Conservation (phyloP, 1,140 invertebrate genomes). For the Acyrthosiphon pisum region DNA sequence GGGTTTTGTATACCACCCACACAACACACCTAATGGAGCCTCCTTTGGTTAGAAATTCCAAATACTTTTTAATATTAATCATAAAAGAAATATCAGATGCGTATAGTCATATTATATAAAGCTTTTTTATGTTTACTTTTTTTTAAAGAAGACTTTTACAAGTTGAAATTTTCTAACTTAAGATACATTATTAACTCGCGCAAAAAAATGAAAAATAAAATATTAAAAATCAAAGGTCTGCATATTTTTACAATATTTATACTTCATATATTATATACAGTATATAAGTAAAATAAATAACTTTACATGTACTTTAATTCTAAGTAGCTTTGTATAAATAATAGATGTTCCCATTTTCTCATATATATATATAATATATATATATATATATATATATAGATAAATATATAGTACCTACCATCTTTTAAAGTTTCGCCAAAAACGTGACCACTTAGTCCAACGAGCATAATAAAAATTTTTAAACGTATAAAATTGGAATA, state of each 20-base stretch:
- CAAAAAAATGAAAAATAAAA: background rate
- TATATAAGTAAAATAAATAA: background rate
- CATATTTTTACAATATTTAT: background rate
- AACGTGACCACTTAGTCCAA: background rate
- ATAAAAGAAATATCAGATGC: background rate
- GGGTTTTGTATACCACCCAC: background rate
- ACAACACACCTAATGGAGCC: background rate
- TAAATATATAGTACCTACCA: background rate
- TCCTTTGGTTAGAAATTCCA: background rate
- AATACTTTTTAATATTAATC: constrained; percentile 31
- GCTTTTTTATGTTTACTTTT: constrained; percentile 3
- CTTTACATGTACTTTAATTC: background rate
- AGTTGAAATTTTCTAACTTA: background rate
- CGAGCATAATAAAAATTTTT: background rate
- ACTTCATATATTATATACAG: background rate
- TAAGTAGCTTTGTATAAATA: background rate
- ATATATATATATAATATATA: too few species aligned
- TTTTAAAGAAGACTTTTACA: background rate
- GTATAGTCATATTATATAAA: background rate
- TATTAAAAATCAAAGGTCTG: constrained; percentile 10
- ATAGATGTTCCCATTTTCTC: background rate
- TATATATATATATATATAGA: too few species aligned
- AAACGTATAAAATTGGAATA: background rate
- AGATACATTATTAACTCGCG: background rate
- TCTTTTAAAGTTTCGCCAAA: background rate